Percentiles rank a stretch among this genome's conserved stretches.
Evolutionary conservation across 2,113 vertebrate species (phyloP).

Genomic region (Dissostichus mawsoni): DNA sequence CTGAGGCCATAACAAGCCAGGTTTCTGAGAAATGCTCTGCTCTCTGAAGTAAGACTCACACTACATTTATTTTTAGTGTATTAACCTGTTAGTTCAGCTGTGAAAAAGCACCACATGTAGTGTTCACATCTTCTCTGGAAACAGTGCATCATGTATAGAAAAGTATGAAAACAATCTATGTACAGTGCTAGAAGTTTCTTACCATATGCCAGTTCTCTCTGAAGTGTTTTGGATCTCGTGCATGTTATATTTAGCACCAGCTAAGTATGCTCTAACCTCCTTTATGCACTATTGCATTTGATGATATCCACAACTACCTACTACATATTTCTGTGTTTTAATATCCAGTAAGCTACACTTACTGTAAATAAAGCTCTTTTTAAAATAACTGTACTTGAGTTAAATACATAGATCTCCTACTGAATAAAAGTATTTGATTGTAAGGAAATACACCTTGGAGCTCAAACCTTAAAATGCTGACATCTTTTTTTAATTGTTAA

Average conservation of each 20-base stretch:
- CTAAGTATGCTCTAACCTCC: neutral
- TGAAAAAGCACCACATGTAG: neutral
- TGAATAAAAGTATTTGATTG: too few relatives aligned
- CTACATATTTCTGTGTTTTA: neutral
- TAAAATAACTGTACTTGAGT: too few relatives aligned
- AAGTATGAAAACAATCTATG: neutral
- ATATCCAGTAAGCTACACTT: too few relatives aligned
- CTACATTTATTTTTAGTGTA: slow-evolving; percentile 11
- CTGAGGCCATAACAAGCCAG: slow-evolving; percentile 47
- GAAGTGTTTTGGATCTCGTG: neutral
- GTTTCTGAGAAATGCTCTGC: slow-evolving; percentile 24
- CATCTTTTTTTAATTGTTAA: too few relatives aligned
- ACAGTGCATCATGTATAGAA: neutral
- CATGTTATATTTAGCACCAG: neutral
- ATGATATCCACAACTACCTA: neutral
- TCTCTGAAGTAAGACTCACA: slow-evolving; percentile 6
- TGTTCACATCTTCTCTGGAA: neutral
- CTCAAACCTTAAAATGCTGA: neutral
- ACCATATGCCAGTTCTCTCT: neutral
- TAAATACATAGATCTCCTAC: too few relatives aligned
- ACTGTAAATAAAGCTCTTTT: too few relatives aligned
- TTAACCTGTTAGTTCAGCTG: slow-evolving; percentile 16
- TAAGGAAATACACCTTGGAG: neutral
- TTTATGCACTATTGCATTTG: too few relatives aligned
- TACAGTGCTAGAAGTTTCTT: neutral